Evolutionary conservation across 2,888 invertebrate species (phyloP).

Genomic region (Copidosoma aretas): DNA sequence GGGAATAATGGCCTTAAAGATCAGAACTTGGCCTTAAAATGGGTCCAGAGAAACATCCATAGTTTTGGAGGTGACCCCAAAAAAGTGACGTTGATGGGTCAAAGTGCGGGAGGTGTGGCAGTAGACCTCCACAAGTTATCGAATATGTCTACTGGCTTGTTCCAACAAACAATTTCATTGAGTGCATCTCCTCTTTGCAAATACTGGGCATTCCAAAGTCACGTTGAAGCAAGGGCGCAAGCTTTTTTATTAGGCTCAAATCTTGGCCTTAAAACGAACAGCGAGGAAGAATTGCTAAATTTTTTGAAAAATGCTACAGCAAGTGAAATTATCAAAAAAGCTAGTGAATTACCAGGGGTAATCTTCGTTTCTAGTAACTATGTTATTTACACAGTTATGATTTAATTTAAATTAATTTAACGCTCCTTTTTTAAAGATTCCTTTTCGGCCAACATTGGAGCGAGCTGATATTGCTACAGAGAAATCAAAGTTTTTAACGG

Average conservation of each 20-base stretch:
- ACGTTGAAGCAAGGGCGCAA: constrained; percentile 31
- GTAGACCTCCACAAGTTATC: constrained; percentile 64
- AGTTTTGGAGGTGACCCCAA: constrained; percentile 74
- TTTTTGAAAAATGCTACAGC: constrained; percentile 15
- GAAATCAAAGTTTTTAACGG: constrained; percentile 64
- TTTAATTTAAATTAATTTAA: too few species aligned
- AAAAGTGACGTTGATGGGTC: constrained; percentile 71
- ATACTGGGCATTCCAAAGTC: constrained; percentile 42
- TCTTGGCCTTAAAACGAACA: constrained; percentile 18
- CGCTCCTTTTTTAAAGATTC: constrained; percentile 15
- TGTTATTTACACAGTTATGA: too few species aligned
- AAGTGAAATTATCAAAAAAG: constrained; percentile 5
- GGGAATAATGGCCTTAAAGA: constrained; percentile 59
- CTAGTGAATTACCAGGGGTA: background rate
- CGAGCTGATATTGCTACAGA: constrained; percentile 58
- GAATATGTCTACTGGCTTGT: constrained; percentile 73
- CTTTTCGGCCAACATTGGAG: constrained; percentile 45
- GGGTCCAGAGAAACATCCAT: constrained; percentile 71
- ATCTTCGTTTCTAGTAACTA: background rate
- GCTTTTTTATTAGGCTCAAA: constrained; percentile 40
- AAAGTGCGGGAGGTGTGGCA: constrained; percentile 63
- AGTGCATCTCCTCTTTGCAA: constrained; percentile 67
- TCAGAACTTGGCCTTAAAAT: constrained; percentile 65
- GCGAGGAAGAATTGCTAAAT: constrained; percentile 14
- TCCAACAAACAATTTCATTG: constrained; percentile 75